Percentiles rank a stretch among this genome's conserved stretches.
These are phyloP conservation scores for Sclerurus mexicanus DNA, from an alignment of 2,113 vertebrate species.

Conservation along the genomic window DNA sequence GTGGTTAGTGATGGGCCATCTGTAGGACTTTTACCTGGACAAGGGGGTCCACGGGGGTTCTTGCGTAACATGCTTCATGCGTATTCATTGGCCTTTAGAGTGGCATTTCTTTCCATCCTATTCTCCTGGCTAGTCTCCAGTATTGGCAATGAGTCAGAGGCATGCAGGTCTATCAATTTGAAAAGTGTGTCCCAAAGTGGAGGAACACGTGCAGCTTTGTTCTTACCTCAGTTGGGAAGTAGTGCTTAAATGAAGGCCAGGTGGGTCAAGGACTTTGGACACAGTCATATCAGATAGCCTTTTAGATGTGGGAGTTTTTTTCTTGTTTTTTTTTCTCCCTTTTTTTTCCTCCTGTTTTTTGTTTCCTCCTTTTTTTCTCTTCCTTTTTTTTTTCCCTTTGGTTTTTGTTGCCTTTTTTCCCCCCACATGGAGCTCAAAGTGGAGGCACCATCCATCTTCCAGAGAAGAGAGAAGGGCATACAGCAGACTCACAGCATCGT, in stretches of 20 bases:
- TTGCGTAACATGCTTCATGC: constrained; percentile 12
- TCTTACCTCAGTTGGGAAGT: neutral
- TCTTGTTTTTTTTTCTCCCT: neutral
- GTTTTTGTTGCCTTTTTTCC: too few relatives aligned
- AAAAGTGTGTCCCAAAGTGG: neutral
- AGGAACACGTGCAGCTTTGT: neutral
- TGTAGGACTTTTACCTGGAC: constrained; percentile 41
- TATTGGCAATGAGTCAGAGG: constrained; percentile 28
- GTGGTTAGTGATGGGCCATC: constrained; percentile 28
- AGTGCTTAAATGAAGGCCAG: neutral
- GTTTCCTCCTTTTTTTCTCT: too few relatives aligned
- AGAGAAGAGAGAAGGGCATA: neutral
- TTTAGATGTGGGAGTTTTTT: neutral
- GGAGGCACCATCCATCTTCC: neutral
- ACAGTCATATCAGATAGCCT: neutral
- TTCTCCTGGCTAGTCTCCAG: constrained; percentile 33
- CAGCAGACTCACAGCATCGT: neutral
- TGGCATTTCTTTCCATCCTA: constrained; percentile 36
- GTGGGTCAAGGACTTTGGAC: neutral
- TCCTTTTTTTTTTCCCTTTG: too few relatives aligned
- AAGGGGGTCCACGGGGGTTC: constrained; percentile 41
- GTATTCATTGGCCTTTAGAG: constrained; percentile 49
- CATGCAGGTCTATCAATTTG: constrained; percentile 19
- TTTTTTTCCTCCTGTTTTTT: too few relatives aligned
- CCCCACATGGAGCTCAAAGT: neutral